Evolutionary conservation across 2,797 vertebrate genomes (phyloP).

Genomic region (Mormyrus hasselquistii): DNA sequence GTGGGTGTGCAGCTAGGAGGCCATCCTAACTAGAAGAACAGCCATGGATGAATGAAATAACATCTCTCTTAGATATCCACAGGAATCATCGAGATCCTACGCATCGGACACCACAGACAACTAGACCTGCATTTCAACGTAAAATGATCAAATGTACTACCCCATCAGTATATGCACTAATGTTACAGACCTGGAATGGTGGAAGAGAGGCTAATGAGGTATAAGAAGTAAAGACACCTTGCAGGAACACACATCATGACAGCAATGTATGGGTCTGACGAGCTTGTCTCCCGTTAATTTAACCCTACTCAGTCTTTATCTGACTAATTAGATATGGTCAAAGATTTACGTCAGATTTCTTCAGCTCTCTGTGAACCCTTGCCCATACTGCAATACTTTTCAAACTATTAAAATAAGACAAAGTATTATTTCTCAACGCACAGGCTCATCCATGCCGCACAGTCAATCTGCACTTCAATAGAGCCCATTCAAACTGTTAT

Average conservation of each 20-base stretch:
- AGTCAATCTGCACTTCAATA: conserved; percentile 65
- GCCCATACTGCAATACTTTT: background rate
- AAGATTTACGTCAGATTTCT: conserved; percentile 37
- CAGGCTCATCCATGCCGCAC: conserved; percentile 33
- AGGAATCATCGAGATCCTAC: background rate
- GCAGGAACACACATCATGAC: background rate
- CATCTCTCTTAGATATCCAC: background rate
- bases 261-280: background rate
- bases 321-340: background rate
- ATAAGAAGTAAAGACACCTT: conserved; percentile 6
- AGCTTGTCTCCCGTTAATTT: background rate
- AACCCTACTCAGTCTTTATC: background rate
- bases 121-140: background rate
- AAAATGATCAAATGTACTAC: conserved; percentile 22
- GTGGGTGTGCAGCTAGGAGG: conserved; percentile 18
- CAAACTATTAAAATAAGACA: conserved; percentile 6
- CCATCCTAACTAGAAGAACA: background rate
- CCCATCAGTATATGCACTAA: conserved; percentile 43
- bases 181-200: conserved; percentile 44
- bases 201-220: conserved; percentile 41
- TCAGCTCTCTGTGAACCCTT: conserved; percentile 35
- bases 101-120: background rate
- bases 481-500: conserved; percentile 63
- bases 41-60: background rate
- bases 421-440: conserved; percentile 16